phyloP scores from a whole-genome alignment of 2,113 vertebrate species.

The Tylochromis polylepis region DNA sequence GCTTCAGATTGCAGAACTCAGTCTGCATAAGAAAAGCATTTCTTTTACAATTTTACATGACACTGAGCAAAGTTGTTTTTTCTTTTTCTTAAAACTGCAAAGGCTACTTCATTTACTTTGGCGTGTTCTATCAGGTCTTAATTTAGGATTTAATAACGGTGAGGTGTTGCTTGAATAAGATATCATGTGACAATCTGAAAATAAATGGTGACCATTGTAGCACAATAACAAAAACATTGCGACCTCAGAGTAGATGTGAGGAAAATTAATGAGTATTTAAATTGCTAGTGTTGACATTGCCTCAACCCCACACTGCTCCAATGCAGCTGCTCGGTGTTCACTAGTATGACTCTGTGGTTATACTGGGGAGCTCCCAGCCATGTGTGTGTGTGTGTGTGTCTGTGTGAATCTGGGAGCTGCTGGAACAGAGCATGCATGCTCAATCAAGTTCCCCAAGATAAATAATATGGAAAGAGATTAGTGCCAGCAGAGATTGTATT shows the following conservation, averaged over 20 bases:
- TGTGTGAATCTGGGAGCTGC: not conserved
- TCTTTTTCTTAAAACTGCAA: not conserved
- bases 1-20: not conserved
- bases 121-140: not conserved
- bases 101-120: not conserved
- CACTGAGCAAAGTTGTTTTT: not conserved
- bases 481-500: conserved; percentile 30
- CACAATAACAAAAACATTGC: not conserved
- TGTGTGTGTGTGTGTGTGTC: not conserved
- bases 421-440: not conserved
- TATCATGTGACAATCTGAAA: not conserved
- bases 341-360: not conserved
- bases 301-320: not conserved
- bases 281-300: not conserved
- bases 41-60: not conserved
- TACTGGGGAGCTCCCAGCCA: not conserved
- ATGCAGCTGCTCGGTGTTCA: not conserved
- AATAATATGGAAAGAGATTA: conserved; percentile 41
- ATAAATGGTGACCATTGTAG: not conserved
- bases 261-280: conserved; percentile 14
- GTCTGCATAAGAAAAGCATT: not conserved
- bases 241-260: not conserved
- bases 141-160: not conserved
- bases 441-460: conserved; percentile 18
- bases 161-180: not conserved